Conservation (phyloP, 2,888 invertebrate genomes). For the Octodonta nipae region DNA sequence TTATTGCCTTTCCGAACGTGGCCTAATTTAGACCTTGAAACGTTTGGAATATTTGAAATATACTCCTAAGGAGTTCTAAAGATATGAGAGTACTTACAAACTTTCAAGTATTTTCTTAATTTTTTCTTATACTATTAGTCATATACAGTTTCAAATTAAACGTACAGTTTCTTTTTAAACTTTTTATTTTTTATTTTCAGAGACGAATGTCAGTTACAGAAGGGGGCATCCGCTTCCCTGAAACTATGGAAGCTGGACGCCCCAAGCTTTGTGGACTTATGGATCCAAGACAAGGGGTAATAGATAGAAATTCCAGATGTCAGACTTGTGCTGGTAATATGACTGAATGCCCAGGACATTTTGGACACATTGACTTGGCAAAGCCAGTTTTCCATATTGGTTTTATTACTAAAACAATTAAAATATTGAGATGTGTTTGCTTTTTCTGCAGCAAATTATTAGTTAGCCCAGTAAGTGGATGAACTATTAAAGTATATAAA, state of each 20-base stretch:
- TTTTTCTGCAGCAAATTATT: constrained; percentile 96
- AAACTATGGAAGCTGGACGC: constrained; percentile 96
- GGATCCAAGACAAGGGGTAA: constrained; percentile 98
- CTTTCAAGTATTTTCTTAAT: too few species aligned
- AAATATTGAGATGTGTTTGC: constrained; percentile 94
- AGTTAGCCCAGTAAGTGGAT: constrained; percentile 75
- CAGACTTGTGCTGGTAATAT: constrained; percentile 95
- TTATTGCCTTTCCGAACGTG: too few species aligned
- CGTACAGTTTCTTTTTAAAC: too few species aligned
- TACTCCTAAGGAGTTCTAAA: too few species aligned
- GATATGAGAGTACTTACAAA: too few species aligned
- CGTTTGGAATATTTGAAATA: too few species aligned
- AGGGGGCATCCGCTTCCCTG: constrained; percentile 90
- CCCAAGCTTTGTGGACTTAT: constrained; percentile 96
- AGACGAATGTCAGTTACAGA: constrained; percentile 96
- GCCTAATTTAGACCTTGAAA: too few species aligned
- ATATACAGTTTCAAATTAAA: too few species aligned
- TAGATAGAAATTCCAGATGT: constrained; percentile 84
- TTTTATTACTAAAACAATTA: constrained; percentile 92
- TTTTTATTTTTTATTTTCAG: constrained; percentile 42
- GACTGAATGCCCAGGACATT: constrained; percentile 98
- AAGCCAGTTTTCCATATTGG: constrained; percentile 99
- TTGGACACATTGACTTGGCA: constrained; percentile 94
- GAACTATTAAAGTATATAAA: too few species aligned
- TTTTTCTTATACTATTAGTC: too few species aligned